These are phyloP conservation scores for Plusia festucae DNA, from an alignment of 2,888 invertebrate species.

Conservation along the genomic window DNA sequence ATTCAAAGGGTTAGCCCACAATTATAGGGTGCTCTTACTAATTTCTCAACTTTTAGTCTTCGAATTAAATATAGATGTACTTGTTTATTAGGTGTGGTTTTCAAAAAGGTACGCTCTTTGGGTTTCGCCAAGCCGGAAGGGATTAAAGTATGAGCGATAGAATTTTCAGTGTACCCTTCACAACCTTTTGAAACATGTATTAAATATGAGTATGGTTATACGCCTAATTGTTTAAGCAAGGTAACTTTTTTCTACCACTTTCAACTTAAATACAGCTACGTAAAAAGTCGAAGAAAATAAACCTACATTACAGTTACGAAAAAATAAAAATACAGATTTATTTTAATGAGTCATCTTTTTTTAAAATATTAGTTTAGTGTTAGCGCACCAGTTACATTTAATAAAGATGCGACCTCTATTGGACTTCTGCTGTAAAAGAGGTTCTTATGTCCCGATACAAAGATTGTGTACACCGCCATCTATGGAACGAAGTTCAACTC, in stretches of 20 bases:
- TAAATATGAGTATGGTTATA: constrained; percentile 18
- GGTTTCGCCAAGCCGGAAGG: constrained; percentile 56
- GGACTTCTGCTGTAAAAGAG: constrained; percentile 39
- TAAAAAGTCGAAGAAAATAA: no score
- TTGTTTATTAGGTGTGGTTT: constrained; percentile 58
- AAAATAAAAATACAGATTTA: no score
- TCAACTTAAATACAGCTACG: no score
- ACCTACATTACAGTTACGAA: no score
- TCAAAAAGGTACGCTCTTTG: constrained; percentile 57
- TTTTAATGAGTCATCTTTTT: no score
- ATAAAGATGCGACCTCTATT: constrained; percentile 62
- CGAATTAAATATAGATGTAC: constrained; percentile 53
- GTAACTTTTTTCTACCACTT: not conserved
- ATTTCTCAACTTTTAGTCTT: constrained; percentile 51
- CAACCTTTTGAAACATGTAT: constrained; percentile 38
- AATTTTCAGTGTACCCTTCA: constrained; percentile 47
- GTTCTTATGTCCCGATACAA: constrained; percentile 38
- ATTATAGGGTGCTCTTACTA: constrained; percentile 48
- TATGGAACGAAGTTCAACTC: constrained; percentile 63
- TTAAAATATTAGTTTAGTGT: no score
- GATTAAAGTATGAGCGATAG: constrained; percentile 54
- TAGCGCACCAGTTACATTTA: constrained; percentile 3
- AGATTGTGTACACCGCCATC: constrained; percentile 72
- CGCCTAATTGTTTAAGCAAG: constrained; percentile 1
- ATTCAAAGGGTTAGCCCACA: constrained; percentile 37